Conservation (phyloP, 2,113 vertebrate species). For the Symphodus melops region DNA sequence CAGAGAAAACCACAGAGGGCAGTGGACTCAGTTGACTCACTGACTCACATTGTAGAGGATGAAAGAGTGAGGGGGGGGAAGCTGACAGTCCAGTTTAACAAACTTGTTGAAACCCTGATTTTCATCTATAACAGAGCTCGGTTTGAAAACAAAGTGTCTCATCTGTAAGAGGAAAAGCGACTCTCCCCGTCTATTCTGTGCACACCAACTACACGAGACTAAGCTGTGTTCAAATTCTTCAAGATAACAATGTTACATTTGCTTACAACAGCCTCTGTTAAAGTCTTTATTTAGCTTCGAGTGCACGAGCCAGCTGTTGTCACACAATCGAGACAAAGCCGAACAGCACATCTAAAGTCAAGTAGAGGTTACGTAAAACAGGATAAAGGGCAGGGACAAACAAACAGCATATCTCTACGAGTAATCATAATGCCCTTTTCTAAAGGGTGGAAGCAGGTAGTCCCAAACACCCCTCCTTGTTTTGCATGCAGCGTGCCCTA, state of each 20-base stretch:
- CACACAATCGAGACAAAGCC: constrained; percentile 19
- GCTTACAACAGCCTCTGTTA: not conserved
- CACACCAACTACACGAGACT: not conserved
- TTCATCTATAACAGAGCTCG: not conserved
- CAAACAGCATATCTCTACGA: constrained; percentile 11
- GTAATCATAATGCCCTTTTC: constrained; percentile 5
- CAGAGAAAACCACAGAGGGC: constrained; percentile 39
- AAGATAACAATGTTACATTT: constrained; percentile 4
- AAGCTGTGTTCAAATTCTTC: not conserved
- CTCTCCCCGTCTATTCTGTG: not conserved
- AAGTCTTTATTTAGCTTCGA: not conserved
- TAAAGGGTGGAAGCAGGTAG: constrained; percentile 6
- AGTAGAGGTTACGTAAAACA: constrained; percentile 17
- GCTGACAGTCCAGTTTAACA: constrained; percentile 11
- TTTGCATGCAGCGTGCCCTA: too few relatives aligned
- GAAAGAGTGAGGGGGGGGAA: too few relatives aligned
- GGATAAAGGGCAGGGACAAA: constrained; percentile 3
- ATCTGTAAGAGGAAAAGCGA: not conserved
- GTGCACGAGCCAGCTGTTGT: constrained; percentile 5
- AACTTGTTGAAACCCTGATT: constrained; percentile 19
- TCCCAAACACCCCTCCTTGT: constrained; percentile 13
- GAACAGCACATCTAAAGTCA: not conserved
- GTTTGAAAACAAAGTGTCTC: constrained; percentile 24
- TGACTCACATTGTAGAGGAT: constrained; percentile 53
- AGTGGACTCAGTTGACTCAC: constrained; percentile 62